Base-by-base conservation (phyloP, 2,888 invertebrate species). In the Oxycera nigricornis region DNA sequence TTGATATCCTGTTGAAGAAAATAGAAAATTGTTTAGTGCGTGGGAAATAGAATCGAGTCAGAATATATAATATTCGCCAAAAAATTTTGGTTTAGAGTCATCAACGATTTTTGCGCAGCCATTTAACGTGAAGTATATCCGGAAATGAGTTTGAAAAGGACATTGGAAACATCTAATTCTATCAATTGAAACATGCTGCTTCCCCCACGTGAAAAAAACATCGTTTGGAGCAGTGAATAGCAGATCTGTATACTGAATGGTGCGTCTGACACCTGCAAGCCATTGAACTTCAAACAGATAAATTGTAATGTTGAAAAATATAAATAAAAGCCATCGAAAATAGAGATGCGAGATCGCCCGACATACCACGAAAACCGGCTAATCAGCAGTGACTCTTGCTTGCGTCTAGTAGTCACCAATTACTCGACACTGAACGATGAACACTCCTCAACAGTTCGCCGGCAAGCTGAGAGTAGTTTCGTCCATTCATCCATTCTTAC, bases 201-300 rank as follows among this genome's bases (percentile, higher is more conserved):
- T 46, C 35, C 35, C 35, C 35, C 6, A 11, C 52, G 20, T 14
- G 7, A 55, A 55, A 55, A 55, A n/a, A n/a, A n/a, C n/a, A n/a
- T n/a, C n/a, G n/a, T n/a, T n/a, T n/a, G n/a, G n/a, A n/a, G n/a
- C n/a, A 46, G 46, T 46, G 46, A 14, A 46, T 17, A 46, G 2
- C 14, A 46, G 17, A 46, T n/a, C 17, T 46, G 46, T 46, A n/a
- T 46, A 7, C 46, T 17, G 17, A 46, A 46, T 14, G n/a, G 14
- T n/a, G 17, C 3, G 17, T 9, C 17, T 55, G 28, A 20, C 62
- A 20, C 31, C 35, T 35, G 20, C 6, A 46, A 67, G 46, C 9
- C 39, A 41, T 41, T 67, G 67, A 67, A 41, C 67, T 67, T 46
- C n/a, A 24, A 24, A 30, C 46, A 67, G 46, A 67, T 67, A 65